phyloP scores from a whole-genome alignment of 2,888 invertebrate genomes.

The Leptarthrus brevirostris region DNA sequence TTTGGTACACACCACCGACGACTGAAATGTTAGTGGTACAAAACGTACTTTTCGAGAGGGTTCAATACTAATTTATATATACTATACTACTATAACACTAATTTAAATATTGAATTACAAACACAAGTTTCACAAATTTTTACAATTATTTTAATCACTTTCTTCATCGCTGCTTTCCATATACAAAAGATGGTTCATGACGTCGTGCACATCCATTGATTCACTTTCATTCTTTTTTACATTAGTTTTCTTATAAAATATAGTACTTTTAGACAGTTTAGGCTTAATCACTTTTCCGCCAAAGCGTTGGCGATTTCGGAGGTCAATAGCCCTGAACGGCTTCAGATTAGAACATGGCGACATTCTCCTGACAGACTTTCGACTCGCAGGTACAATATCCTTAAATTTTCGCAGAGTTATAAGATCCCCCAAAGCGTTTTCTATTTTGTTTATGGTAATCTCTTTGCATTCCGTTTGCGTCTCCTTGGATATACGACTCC shows the following conservation, averaged over 20 bases:
- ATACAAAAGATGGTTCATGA: conserved; percentile 2
- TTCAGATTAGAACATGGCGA: not conserved
- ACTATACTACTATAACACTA: too few species aligned
- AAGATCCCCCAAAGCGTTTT: not conserved
- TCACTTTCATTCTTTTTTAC: not conserved
- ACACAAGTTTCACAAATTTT: too few species aligned
- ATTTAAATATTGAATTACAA: too few species aligned
- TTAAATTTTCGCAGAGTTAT: conserved; percentile 10
- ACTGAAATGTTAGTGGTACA: too few species aligned
- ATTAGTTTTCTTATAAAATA: not conserved
- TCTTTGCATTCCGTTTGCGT: conserved; percentile 13
- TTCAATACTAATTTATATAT: too few species aligned
- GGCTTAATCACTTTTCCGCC: conserved; percentile 5
- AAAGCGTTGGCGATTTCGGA: not conserved
- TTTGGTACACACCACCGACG: too few species aligned
- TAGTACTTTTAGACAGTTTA: not conserved
- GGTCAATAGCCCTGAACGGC: not conserved
- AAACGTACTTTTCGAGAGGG: too few species aligned
- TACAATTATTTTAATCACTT: conserved; percentile 21
- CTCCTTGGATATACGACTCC: not conserved
- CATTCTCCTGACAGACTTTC: not conserved
- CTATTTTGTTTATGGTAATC: not conserved
- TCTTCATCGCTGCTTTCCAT: conserved; percentile 14
- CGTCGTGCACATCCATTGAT: not conserved
- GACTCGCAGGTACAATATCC: conserved; percentile 1